Evolutionary conservation across 1,140 invertebrate genomes (phyloP).

Genomic region (Drosophila sucinea): DNA sequence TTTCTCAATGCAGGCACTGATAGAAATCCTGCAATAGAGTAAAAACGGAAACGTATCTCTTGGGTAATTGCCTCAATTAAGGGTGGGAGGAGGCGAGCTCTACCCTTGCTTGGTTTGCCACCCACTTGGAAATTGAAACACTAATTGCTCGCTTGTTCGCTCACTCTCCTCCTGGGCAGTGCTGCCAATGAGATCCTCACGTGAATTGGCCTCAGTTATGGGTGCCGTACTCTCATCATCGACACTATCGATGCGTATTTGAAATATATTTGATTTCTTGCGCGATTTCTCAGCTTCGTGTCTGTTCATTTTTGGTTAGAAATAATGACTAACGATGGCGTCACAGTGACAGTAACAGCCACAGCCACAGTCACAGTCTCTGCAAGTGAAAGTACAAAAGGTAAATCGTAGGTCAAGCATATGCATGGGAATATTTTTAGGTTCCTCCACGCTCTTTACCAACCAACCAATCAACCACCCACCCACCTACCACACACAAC

Average conservation of each 20-base stretch:
- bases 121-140: constrained; percentile 75
- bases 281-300: constrained; percentile 21
- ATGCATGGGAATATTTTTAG: constrained; percentile 26
- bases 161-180: constrained; percentile 53
- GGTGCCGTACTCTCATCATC: constrained; percentile 77
- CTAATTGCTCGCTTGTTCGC: constrained; percentile 27
- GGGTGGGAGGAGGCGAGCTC: not conserved
- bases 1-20: constrained; percentile 74
- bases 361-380: not conserved
- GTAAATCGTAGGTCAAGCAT: constrained; percentile 36
- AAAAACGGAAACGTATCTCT: not conserved
- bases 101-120: not conserved
- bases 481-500: not conserved
- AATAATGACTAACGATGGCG: constrained; percentile 16
- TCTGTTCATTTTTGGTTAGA: constrained; percentile 60
- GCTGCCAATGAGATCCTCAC: constrained; percentile 70
- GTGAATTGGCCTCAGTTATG: constrained; percentile 73
- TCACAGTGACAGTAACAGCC: not conserved
- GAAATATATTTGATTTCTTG: constrained; percentile 64
- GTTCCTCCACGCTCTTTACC: constrained; percentile 8
- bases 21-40: constrained; percentile 60
- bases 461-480: not conserved
- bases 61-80: not conserved
- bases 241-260: constrained; percentile 75
- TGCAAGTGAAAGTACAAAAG: constrained; percentile 24